phyloP scores from a whole-genome alignment of 2,888 invertebrate genomes.

The Spisula subtruncata region DNA sequence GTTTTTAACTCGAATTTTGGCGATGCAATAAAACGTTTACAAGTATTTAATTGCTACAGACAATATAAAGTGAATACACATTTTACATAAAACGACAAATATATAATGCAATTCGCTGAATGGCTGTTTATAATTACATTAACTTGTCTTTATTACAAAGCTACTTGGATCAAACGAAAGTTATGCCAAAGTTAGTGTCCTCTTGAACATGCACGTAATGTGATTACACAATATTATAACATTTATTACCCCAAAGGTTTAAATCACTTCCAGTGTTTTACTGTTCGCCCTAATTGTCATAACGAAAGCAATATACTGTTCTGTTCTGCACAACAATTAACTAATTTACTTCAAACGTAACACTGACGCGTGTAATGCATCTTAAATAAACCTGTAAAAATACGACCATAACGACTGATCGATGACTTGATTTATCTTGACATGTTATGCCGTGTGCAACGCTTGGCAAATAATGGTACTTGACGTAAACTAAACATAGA shows the following conservation, averaged over 20 bases:
- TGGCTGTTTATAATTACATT: neutral
- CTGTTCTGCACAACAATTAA: no score
- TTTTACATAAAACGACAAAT: neutral
- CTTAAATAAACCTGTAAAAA: neutral
- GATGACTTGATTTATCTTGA: neutral
- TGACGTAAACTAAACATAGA: neutral
- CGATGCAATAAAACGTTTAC: no score
- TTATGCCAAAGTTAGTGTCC: neutral
- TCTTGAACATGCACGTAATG: neutral
- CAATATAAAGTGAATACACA: no score
- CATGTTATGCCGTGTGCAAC: neutral
- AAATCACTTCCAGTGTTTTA: neutral
- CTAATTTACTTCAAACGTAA: conserved; percentile 2
- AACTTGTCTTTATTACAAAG: neutral
- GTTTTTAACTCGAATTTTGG: no score
- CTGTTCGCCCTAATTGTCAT: neutral
- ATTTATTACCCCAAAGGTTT: neutral
- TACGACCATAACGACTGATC: neutral
- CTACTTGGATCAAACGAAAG: neutral
- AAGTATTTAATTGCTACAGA: no score
- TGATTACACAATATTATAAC: neutral
- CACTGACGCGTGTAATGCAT: neutral
- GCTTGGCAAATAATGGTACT: neutral
- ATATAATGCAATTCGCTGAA: neutral
- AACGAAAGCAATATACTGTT: no score